Conservation (phyloP, 2,888 invertebrate species). For the Stenodema calcarata region DNA sequence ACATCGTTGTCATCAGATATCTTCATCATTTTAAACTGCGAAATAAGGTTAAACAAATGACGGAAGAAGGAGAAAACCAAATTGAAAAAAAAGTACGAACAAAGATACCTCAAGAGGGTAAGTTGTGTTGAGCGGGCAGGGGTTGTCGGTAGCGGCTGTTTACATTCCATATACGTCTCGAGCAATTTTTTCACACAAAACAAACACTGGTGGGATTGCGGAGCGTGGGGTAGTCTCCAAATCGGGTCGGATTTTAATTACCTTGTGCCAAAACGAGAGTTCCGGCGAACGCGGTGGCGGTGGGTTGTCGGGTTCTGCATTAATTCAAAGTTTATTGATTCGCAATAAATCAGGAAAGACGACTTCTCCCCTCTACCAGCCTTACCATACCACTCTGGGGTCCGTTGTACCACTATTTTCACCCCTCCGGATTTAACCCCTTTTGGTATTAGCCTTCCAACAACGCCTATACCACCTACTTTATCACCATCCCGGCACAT, state of each 20-base stretch:
- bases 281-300: neutral
- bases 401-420: neutral
- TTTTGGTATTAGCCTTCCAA: neutral
- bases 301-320: conserved; percentile 34
- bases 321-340: conserved; percentile 50
- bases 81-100: neutral
- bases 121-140: neutral
- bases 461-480: conserved; percentile 20
- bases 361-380: neutral
- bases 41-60: too few species aligned
- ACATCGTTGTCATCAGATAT: too few species aligned
- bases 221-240: neutral
- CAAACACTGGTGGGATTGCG: neutral
- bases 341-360: conserved; percentile 49
- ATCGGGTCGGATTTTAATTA: conserved; percentile 6
- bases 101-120: neutral
- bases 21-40: too few species aligned
- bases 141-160: neutral
- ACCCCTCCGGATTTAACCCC: neutral
- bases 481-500: conserved; percentile 32
- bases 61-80: neutral
- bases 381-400: neutral
- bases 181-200: neutral
- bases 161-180: conserved; percentile 16
- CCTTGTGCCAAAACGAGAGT: neutral